Conservation (phyloP, 2,888 invertebrate species). For the Pyrochroa serraticornis region DNA sequence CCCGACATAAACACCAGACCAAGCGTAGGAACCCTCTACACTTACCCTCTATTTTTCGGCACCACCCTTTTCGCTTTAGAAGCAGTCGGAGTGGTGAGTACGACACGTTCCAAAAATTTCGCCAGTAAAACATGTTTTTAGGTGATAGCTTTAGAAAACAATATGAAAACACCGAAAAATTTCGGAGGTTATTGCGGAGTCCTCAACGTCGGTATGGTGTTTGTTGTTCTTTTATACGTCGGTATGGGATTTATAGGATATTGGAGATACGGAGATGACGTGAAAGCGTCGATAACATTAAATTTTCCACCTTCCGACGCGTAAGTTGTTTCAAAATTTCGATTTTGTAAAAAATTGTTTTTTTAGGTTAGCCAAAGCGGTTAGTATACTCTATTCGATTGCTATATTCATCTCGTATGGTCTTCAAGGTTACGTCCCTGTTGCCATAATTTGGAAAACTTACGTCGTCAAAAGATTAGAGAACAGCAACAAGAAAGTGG, state of each 20-base stretch:
- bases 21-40: slow-evolving; percentile 67
- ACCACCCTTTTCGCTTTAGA: slow-evolving; percentile 96
- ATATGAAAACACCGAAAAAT: slow-evolving; percentile 82
- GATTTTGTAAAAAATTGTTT: slow-evolving; percentile 1
- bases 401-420: slow-evolving; percentile 84
- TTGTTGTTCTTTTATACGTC: slow-evolving; percentile 78
- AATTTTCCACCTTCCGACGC: slow-evolving; percentile 70
- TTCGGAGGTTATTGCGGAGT: slow-evolving; percentile 81
- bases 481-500: slow-evolving; percentile 41
- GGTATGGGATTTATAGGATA: slow-evolving; percentile 85
- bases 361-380: slow-evolving; percentile 67
- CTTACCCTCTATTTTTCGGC: slow-evolving; percentile 92
- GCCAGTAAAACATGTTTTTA: slow-evolving; percentile 52
- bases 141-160: slow-evolving; percentile 90
- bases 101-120: background rate
- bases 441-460: slow-evolving; percentile 75
- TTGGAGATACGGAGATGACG: slow-evolving; percentile 73
- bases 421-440: slow-evolving; percentile 88
- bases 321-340: slow-evolving; percentile 56
- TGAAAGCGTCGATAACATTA: slow-evolving; percentile 79
- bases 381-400: slow-evolving; percentile 67
- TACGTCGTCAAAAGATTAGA: slow-evolving; percentile 54
- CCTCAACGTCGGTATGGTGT: slow-evolving; percentile 79
- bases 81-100: slow-evolving; percentile 87
- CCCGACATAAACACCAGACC: slow-evolving; percentile 68